Evolutionary conservation across 1,140 invertebrate genomes (phyloP), one percentile per base, ranked within the genome.

Genomic region (Aphaenogaster floridana): DNA sequence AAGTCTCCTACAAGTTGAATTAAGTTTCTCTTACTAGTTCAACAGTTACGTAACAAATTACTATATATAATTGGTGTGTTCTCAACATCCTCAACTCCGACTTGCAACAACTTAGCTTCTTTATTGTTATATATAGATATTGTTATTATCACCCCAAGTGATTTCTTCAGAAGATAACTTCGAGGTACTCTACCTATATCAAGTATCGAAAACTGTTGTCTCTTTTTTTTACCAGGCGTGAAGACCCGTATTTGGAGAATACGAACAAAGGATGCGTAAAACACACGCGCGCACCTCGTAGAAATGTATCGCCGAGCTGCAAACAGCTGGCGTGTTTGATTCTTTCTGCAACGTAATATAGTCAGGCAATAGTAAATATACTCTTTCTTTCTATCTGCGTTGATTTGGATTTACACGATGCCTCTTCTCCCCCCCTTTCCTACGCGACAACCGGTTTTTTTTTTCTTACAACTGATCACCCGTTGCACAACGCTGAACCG

Each of bases 361-460:
- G 85, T 92, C 91, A 86, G 89, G 59, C 87, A 69, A 85, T 92
- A 91, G 89, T 90, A 91, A 92, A 92, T 91, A 89, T 91, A 91
- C 39, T 88, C 48, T 84, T 34, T 74, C 17, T 59, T 15, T 71
- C 45, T 66, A 39, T 86, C 74, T 89, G 81, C 79, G 68, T 91
- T 91, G 76, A 80, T 92, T 90, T 91, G 86, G 81, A 92, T 89
- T 92, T 79, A 72, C 21, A 78, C 79, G 71, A 86, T 64, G n/a
- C 42, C 17, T 89, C 45, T 17, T 34, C 34, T 13, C 5, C 48
- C 9, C 50, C 11, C 36, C 11, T 59, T 54, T 42, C 21, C 42
- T 63, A 68, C 54, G 63, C 78, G 28, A 50, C 48, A 71, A 50
- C 39, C 34, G 50, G 42, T 72, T 72, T 72, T 15, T 9, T 9